phyloP scores from a whole-genome alignment of 2,888 invertebrate genomes.

The Diarsia dahlii region DNA sequence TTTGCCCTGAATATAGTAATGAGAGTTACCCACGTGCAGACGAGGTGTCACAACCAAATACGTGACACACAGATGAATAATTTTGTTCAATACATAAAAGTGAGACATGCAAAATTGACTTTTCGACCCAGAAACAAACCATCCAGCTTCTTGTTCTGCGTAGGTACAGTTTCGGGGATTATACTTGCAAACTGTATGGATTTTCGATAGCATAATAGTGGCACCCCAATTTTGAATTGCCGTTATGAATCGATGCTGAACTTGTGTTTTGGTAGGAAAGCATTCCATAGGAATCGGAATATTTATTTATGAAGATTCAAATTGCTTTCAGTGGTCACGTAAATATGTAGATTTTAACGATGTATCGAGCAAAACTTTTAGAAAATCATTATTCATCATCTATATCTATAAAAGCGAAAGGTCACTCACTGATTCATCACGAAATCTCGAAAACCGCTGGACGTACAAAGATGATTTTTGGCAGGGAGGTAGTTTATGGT shows the following conservation, averaged over 20 bases:
- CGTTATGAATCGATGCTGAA: not conserved
- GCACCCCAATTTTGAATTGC: not conserved
- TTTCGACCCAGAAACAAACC: slow-evolving; percentile 3
- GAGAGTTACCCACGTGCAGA: slow-evolving; percentile 14
- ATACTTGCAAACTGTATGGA: not conserved
- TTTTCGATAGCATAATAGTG: not conserved
- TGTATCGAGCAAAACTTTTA: not conserved
- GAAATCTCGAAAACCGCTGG: too few relatives aligned
- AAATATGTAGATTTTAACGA: not conserved
- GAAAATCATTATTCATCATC: not conserved
- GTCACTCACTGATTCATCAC: too few relatives aligned
- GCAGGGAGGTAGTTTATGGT: too few relatives aligned
- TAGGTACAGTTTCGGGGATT: not conserved
- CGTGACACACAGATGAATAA: slow-evolving; percentile 26
- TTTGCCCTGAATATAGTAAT: slow-evolving; percentile 29
- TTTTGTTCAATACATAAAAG: slow-evolving; percentile 12
- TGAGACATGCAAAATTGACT: not conserved
- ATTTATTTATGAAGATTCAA: slow-evolving; percentile 9
- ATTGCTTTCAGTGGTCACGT: slow-evolving; percentile 6
- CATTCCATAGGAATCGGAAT: not conserved
- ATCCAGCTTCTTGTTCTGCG: not conserved
- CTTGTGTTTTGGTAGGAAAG: not conserved
- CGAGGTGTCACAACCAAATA: slow-evolving; percentile 24
- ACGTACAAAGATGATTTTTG: too few relatives aligned
- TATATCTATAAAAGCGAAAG: too few relatives aligned